A percentile compares a stretch with the other conserved stretches of the same genome.
Evolutionary conservation across 2,113 vertebrate species (phyloP).

Genomic region (Gnathonemus longibarbis): DNA sequence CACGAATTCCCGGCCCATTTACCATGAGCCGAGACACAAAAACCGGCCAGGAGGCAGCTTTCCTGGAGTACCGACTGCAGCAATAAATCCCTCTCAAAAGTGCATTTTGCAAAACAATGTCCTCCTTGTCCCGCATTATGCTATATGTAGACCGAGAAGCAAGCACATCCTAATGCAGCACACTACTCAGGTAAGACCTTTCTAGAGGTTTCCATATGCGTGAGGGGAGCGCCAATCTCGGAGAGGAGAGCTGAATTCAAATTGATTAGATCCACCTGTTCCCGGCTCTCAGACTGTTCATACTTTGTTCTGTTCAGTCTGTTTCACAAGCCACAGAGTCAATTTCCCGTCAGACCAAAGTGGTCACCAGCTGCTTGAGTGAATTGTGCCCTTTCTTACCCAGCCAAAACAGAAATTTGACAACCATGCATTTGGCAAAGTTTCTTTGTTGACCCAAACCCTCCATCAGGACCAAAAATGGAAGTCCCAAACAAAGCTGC

Average conservation of each 20-base stretch:
- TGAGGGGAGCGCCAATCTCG: background rate
- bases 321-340: background rate
- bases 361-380: background rate
- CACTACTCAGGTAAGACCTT: background rate
- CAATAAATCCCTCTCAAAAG: conserved; percentile 22
- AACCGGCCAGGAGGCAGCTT: background rate
- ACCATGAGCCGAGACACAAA: background rate
- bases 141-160: background rate
- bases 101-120: conserved; percentile 11
- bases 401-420: background rate
- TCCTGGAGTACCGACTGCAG: background rate
- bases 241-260: background rate
- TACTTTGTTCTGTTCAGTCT: background rate
- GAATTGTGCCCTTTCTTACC: background rate
- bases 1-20: conserved; percentile 33
- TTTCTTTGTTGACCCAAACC: background rate
- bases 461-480: background rate
- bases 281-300: background rate
- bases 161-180: background rate
- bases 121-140: conserved; percentile 16
- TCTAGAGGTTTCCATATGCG: background rate
- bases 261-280: background rate
- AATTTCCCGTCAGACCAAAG: background rate
- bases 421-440: background rate
- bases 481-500: background rate